These are phyloP conservation scores for Chunga burmeisteri DNA, from an alignment of 2,113 vertebrate genomes.

Conservation along the genomic window DNA sequence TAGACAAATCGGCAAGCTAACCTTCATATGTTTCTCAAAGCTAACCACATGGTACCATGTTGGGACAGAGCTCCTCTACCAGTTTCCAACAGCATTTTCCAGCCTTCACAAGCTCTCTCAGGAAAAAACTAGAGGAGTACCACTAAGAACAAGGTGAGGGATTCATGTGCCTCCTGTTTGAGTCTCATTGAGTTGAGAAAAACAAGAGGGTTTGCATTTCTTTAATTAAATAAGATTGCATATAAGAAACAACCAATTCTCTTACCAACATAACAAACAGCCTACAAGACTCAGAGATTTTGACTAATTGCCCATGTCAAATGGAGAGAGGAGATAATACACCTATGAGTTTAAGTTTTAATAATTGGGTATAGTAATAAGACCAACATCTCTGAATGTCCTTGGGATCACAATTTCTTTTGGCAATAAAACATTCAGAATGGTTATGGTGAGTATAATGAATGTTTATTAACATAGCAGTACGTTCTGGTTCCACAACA, in stretches of 20 bases:
- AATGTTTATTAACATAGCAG: conserved; percentile 29
- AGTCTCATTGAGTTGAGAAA: not conserved
- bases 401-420: conserved; percentile 18
- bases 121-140: not conserved
- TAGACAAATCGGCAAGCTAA: not conserved
- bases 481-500: not conserved
- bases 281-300: not conserved
- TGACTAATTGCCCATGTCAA: not conserved
- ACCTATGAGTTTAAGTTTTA: not conserved
- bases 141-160: not conserved
- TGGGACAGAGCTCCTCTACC: not conserved
- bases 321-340: not conserved
- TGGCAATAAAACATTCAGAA: not conserved
- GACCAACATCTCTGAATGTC: not conserved
- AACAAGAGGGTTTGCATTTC: not conserved
- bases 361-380: not conserved
- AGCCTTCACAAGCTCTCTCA: not conserved
- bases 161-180: rapidly evolving
- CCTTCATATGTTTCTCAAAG: not conserved
- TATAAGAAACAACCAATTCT: not conserved
- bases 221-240: not conserved
- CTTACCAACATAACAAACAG: not conserved
- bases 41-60: rapidly evolving
- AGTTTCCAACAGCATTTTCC: not conserved
- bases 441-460: not conserved